A percentile compares a stretch with the other conserved stretches of the same genome.
These are phyloP conservation scores for Pantala flavescens DNA, from an alignment of 1,140 invertebrate species.

Conservation along the genomic window DNA sequence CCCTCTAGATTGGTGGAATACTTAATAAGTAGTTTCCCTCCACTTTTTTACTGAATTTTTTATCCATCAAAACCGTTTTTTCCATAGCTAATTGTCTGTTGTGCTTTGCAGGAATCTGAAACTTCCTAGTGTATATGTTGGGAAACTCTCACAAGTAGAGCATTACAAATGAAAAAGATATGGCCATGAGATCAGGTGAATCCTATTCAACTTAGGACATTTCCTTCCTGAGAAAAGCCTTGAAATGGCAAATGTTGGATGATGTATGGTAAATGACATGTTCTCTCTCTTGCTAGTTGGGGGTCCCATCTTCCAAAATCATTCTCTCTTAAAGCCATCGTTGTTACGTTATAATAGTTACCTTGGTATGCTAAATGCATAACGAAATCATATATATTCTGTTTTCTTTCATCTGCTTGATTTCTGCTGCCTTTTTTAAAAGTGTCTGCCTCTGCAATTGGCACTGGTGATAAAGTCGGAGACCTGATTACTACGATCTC, in stretches of 20 bases:
- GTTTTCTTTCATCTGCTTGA: neutral
- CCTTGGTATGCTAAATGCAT: neutral
- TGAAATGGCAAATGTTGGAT: neutral
- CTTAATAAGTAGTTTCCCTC: too few species aligned
- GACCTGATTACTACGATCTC: neutral
- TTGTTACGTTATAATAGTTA: neutral
- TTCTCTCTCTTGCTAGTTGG: neutral
- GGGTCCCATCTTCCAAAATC: neutral
- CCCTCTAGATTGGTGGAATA: too few species aligned
- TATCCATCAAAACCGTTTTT: neutral
- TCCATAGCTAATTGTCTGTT: neutral
- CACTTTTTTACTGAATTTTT: too few species aligned
- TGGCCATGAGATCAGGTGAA: neutral
- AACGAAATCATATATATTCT: neutral
- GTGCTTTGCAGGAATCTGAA: neutral
- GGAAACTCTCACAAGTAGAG: neutral
- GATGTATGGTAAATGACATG: neutral
- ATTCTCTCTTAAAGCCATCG: neutral
- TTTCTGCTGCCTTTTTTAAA: neutral
- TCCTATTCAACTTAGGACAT: neutral
- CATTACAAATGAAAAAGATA: neutral
- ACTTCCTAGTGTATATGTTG: conserved; percentile 9
- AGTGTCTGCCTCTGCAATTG: neutral
- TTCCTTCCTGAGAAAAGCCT: neutral
- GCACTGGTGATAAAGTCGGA: neutral